Evolutionary conservation across 2,113 vertebrate species (phyloP).

Genomic region (Zosterops hypoxanthus): DNA sequence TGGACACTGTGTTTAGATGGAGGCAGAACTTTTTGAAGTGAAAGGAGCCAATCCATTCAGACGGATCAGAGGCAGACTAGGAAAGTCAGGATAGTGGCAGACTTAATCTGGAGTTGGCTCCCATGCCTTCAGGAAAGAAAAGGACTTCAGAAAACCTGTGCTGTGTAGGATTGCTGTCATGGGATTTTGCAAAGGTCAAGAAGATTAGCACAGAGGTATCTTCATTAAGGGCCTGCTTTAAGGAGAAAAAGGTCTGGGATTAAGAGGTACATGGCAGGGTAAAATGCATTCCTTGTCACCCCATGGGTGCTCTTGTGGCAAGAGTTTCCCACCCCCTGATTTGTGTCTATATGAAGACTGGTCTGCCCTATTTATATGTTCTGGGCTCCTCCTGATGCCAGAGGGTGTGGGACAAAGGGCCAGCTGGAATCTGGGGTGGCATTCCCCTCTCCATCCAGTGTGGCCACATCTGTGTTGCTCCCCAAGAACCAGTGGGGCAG

Average conservation of each 20-base stretch:
- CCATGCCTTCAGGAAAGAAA: neutral
- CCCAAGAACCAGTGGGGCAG: fast-evolving
- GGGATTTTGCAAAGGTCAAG: neutral
- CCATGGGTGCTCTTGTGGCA: neutral
- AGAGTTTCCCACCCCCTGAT: neutral
- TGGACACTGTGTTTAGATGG: neutral
- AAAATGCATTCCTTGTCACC: neutral
- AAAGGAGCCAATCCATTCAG: neutral
- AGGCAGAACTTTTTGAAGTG: neutral
- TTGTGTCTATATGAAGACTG: fast-evolving
- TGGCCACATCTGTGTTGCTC: neutral
- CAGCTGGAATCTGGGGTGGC: neutral
- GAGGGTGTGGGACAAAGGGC: neutral
- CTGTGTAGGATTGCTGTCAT: neutral
- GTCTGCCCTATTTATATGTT: fast-evolving
- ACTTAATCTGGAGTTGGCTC: neutral
- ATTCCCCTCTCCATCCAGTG: neutral
- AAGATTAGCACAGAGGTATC: neutral
- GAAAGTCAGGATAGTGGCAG: neutral
- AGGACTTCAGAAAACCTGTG: neutral
- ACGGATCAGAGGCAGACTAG: neutral
- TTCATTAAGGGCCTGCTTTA: neutral
- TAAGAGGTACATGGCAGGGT: neutral
- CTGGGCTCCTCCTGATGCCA: neutral
- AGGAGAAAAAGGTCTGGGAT: neutral